A percentile compares a stretch with the other conserved stretches of the same genome.
These are phyloP conservation scores for Cygnus atratus DNA, from an alignment of 2,113 vertebrate genomes.

Conservation along the genomic window DNA sequence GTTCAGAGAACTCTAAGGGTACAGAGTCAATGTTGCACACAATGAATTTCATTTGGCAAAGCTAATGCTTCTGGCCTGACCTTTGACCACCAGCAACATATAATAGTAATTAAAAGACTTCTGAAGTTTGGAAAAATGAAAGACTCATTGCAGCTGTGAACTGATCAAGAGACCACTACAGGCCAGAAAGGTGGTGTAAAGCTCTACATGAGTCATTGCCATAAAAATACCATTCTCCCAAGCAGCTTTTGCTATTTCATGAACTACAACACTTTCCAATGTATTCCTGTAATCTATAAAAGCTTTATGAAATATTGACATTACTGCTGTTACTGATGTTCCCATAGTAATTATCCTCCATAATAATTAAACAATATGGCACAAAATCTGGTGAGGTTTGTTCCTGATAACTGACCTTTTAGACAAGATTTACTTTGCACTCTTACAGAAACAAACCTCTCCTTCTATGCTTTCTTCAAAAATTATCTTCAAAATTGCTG, in stretches of 20 bases:
- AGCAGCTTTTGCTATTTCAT: not conserved
- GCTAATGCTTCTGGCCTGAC: not conserved
- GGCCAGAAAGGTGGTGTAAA: not conserved
- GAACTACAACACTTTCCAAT: not conserved
- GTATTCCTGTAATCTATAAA: not conserved
- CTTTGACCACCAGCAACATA: not conserved
- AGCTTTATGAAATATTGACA: slow-evolving; percentile 21
- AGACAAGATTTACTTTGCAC: not conserved
- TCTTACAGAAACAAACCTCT: not conserved
- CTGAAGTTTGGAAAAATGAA: not conserved
- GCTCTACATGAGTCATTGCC: not conserved
- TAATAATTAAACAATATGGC: not conserved
- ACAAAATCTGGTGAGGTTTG: not conserved
- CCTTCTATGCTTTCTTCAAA: not conserved
- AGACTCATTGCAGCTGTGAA: not conserved
- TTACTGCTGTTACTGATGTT: not conserved
- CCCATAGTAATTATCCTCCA: not conserved
- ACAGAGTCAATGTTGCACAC: not conserved
- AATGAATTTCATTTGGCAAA: not conserved
- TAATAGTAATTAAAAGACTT: not conserved
- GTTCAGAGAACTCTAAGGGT: not conserved
- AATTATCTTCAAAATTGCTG: not conserved
- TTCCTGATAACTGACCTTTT: not conserved
- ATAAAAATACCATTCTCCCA: not conserved
- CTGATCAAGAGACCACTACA: not conserved